Evolutionary conservation across 2,888 invertebrate species (phyloP), one percentile per base, ranked within the genome.

Genomic region (Phaonia tiefii): DNA sequence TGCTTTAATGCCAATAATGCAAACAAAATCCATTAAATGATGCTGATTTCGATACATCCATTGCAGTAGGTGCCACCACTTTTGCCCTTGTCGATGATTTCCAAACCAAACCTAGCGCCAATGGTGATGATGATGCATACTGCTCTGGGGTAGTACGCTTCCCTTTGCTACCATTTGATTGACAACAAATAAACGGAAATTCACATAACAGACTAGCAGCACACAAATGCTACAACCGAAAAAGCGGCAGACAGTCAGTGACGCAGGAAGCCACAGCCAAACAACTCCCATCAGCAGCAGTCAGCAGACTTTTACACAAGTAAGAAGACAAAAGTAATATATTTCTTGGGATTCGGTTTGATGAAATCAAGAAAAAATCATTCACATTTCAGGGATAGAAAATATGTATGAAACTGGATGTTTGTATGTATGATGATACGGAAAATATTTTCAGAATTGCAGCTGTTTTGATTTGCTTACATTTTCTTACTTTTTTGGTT

Each of bases 131-230:
- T 37, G 42, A 39, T 10, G 42, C 5, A 17, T 4, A 8, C n/a
- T 10, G 13, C 44, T 44, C 44, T 20, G 17, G 56, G 17, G 60
- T 15, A 25, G 37, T n/a, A 60, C 51, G 25, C 80, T 85, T 81
- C 72, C 22, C 37, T 79, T 37, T 51, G 31, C 82, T 54, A 13
- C 4, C 10, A 86, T 54, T 22, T 22, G 78, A 83, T 84, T 86
- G 87, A 86, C 86, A 87, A 77, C 85, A 78, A 65, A 13, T 63
- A 42, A 54, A 54, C 13, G 13, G 13, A 54, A 54, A 54, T 54
- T 54, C 54, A 5, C 3, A 25, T 25, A 54, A 54, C 25, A 13
- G 13, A 13, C 22, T 20, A n/a, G 54, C 54, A 1, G 4, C 4
- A 22, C 49, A 4, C 0, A 11, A 25, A 1, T 25, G 20, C 10